Base-by-base conservation (phyloP, 2,113 vertebrate species). In the Hydropotes inermis region DNA sequence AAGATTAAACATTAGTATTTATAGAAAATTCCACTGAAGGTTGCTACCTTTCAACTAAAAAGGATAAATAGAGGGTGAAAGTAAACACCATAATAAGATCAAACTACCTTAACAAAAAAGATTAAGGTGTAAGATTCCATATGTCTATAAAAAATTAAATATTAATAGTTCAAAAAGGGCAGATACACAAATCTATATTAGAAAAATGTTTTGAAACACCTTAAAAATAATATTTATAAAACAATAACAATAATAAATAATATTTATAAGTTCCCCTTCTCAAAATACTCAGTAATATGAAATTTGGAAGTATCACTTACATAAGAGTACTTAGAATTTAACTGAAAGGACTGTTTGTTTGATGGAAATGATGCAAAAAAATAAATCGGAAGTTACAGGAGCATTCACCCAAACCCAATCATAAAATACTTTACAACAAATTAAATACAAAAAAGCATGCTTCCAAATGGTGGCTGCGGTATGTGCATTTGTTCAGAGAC, bases 221-320 rank as follows among this genome's bases (percentile, higher is more conserved):
- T 86, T 45, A 87, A 92, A 83, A 39, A 70, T 36, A 36, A 7
- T 76, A 76, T 43, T 76, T 43, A 14, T 76, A 74, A 14, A 43
- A 74, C 11, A 74, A 43, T 43, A 43, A 76, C 23, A 21, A 70
- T 0, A 70, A 70, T 39, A 70, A 25, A 76, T 76, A 43, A 15
- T 33, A 23, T 30, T 9, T 43, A 43, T 81, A 94, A 64, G 9
- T 30, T 82, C 14, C 7, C 28, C 6, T 67, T 9, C 30, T 91
- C 58, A 54, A 74, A 94, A 25, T 79, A 87, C 13, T 55, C 2
- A 84, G 45, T 39, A 89, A 78, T 91, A 93, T 55, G 96, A 86
- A 98, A 91, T 96, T n/a, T 83, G n/a, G 94, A 98, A 98, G 89
- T 70, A 94, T 33, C 52, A 95, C 57, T 92, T 88, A 96, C 64